phyloP scores from a whole-genome alignment of 2,797 vertebrate genomes.

The Microctenopoma stevenorrisi region DNA sequence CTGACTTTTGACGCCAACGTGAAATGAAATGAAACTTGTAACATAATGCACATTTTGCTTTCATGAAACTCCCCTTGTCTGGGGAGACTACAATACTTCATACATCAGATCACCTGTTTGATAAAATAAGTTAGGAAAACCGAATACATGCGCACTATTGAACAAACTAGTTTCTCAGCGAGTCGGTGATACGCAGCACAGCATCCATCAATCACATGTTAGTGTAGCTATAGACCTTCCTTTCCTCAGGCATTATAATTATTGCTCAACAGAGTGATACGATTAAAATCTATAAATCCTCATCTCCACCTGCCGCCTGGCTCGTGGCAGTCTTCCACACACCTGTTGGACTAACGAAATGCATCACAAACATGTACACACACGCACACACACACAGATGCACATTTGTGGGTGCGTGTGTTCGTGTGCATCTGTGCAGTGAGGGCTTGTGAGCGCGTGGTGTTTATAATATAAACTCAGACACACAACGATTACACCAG shows the following conservation, averaged over 20 bases:
- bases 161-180: neutral
- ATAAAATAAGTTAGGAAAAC: slow-evolving; percentile 12
- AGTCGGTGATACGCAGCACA: slow-evolving; percentile 43
- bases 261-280: slow-evolving; percentile 79
- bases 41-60: slow-evolving; percentile 18
- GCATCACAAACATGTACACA: slow-evolving; percentile 25
- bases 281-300: slow-evolving; percentile 85
- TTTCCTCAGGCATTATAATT: slow-evolving; percentile 74
- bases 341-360: slow-evolving; percentile 81
- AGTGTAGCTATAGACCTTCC: slow-evolving; percentile 44
- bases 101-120: slow-evolving; percentile 2
- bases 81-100: neutral
- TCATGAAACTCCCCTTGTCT: slow-evolving; percentile 36
- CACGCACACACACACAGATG: slow-evolving; percentile 8
- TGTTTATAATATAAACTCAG: slow-evolving; percentile 79
- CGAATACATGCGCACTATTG: slow-evolving; percentile 7
- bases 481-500: slow-evolving; percentile 45
- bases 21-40: slow-evolving; percentile 37
- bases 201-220: slow-evolving; percentile 61
- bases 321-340: slow-evolving; percentile 75
- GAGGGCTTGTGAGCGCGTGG: slow-evolving; percentile 17
- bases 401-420: slow-evolving; percentile 9
- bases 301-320: slow-evolving; percentile 81
- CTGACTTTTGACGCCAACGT: slow-evolving; percentile 28
- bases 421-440: slow-evolving; percentile 8